Base-by-base conservation (phyloP, 2,113 vertebrate species). In the Gopherus evgoodei region DNA sequence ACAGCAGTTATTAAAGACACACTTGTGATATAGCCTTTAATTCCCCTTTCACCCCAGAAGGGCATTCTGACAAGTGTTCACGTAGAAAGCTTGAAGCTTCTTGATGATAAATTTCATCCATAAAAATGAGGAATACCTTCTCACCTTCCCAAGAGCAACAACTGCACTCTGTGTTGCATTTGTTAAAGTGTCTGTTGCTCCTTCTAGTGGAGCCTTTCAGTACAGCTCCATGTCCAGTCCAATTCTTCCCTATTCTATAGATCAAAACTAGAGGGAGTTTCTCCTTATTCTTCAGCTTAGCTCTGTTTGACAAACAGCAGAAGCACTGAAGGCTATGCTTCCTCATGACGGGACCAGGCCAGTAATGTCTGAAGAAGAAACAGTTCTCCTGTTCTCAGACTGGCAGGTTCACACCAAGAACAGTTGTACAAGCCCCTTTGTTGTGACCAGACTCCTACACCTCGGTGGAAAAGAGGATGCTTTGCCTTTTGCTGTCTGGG, bases 391-490 rank as follows among this genome's bases (percentile, higher is more conserved):
- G 86, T 44, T 83, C 81, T 88, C 85, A 38, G n/a, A 31, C 42
- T 38, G 88, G 80, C 88, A 69, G 57, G 44, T 89, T 56, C 65
- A 38, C 9, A 27, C 62, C 91, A 59, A 93, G 69, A 93, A 88
- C 93, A 93, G 92, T 85, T 88, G 27, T 52, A 44, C 65, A 54
- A 80, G 93, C 93, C 92, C 91, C 24, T 76, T 76, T 52, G 90
- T 84, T 78, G 31, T 52, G 1, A 0, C 27, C 62, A 25, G 81
- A 88, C 78, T 91, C 96, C 97, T 99, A 99, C 95, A 99, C 99
- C 97, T 99, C 99, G 1, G 99, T 99, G 96, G 99, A 99, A 96
- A 99, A 99, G 44, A 99, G 99, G 97, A 99, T 99, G 96, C 99
- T 99, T 97, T 99, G 99, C 86, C 99, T 98, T 97, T 99, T 99